These are phyloP conservation scores for Eilema sororculum DNA, from an alignment of 2,888 invertebrate genomes.

Conservation along the genomic window DNA sequence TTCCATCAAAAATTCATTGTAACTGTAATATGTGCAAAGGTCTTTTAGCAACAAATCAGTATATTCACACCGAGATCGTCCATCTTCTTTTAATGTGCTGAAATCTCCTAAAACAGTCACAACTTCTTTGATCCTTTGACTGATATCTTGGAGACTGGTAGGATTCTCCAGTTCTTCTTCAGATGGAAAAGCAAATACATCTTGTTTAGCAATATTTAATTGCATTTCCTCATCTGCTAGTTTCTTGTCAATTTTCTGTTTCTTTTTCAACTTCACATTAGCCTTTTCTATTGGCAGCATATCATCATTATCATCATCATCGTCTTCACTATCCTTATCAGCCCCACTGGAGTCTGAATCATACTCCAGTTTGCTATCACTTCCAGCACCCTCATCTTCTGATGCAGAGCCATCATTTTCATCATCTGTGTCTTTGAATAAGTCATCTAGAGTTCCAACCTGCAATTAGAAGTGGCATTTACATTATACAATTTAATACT, in stretches of 20 bases:
- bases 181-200: constrained; percentile 92
- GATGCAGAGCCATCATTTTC: constrained; percentile 69
- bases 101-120: constrained; percentile 94
- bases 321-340: constrained; percentile 64
- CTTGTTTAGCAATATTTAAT: constrained; percentile 92
- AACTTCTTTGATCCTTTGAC: constrained; percentile 96
- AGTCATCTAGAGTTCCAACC: constrained; percentile 85
- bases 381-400: constrained; percentile 67
- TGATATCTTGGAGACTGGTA: constrained; percentile 92
- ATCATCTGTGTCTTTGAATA: constrained; percentile 82
- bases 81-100: constrained; percentile 88
- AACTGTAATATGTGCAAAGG: constrained; percentile 97
- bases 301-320: constrained; percentile 87
- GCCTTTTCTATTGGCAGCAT: constrained; percentile 95
- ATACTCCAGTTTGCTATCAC: constrained; percentile 67
- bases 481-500: not conserved
- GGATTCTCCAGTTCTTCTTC: constrained; percentile 91
- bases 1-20: constrained; percentile 98
- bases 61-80: constrained; percentile 93
- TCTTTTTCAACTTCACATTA: constrained; percentile 92
- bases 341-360: constrained; percentile 75
- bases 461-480: constrained; percentile 49
- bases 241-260: constrained; percentile 90
- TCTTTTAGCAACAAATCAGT: constrained; percentile 92
- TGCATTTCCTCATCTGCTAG: constrained; percentile 94